Conservation (phyloP, 92 coral and sea anemone species). For the Isaurus tuberculatus region DNA sequence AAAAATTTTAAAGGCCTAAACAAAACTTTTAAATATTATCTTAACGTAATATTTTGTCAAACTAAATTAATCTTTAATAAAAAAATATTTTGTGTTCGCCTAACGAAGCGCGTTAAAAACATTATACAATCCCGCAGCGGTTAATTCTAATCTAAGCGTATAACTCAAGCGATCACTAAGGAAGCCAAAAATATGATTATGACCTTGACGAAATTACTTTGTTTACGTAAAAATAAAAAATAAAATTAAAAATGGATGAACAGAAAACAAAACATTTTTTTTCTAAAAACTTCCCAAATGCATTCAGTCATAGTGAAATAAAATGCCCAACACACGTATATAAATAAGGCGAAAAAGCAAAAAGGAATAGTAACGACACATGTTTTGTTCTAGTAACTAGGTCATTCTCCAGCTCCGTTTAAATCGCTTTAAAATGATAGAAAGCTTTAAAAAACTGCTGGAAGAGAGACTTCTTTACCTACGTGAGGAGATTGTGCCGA, state of each 20-base stretch:
- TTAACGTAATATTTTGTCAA: no score
- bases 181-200: neutral
- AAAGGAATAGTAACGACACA: neutral
- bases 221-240: neutral
- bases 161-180: neutral
- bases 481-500: neutral
- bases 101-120: neutral
- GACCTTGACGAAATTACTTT: neutral
- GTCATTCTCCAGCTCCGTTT: neutral
- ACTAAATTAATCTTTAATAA: no score
- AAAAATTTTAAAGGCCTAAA: neutral
- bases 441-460: neutral
- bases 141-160: neutral
- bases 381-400: no score
- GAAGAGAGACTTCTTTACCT: neutral
- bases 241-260: neutral
- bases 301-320: neutral
- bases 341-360: no score
- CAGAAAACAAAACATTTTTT: neutral
- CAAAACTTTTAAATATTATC: no score
- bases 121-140: neutral
- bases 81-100: no score
- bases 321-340: no score
- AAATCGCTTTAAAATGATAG: neutral
- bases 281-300: neutral